Evolutionary conservation across 2,113 vertebrate species (phyloP), one percentile per base, ranked within the genome.

Genomic region (Bujurquina vittata): DNA sequence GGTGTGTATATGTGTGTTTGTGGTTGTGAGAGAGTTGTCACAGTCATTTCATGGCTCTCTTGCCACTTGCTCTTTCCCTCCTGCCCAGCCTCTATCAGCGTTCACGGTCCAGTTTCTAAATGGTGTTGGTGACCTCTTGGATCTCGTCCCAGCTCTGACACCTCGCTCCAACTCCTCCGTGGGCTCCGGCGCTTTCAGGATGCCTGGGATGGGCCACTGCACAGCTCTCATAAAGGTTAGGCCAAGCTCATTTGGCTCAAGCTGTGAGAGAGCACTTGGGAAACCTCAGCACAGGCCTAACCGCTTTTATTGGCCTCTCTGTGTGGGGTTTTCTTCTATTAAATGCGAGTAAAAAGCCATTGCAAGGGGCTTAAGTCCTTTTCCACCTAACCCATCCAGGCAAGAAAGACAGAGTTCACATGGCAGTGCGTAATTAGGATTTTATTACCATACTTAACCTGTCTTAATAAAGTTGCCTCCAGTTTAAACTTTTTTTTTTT

Each of bases 191-290:
- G 11, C 88, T 55, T 92, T 93, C 84, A 94, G 90, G 81, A 93
- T 87, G 94, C 93, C 95, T 91, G 96, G 96, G 85, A 97, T 97
- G 96, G 97, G 97, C 83, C 97, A 97, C 88, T 98, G 97, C 88
- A 97, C 97, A 56, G 97, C 97, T 55, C 96, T 98, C 20, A 97
- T 98, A 90, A 98, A 98, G 97, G 97, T 98, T 58, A 95, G 95
- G 56, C 79, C 54, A n/a, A 83, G 55, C 77, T 80, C 52, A 65
- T 89, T 88, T 88, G 91, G 83, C 77, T 79, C 37, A 37, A n/a
- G 73, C 56, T 85, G 80, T 75, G 73, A 91, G 11, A 37, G 40
- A 73, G 75, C 77, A 14, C 46, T 88, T 54, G 46, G 26, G 60
- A 79, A 55, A 84, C 63, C 67, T 75, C 23, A 76, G 12, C 15